Base-by-base conservation (phyloP, 2,888 invertebrate species). In the Bugulina stolonifera region DNA sequence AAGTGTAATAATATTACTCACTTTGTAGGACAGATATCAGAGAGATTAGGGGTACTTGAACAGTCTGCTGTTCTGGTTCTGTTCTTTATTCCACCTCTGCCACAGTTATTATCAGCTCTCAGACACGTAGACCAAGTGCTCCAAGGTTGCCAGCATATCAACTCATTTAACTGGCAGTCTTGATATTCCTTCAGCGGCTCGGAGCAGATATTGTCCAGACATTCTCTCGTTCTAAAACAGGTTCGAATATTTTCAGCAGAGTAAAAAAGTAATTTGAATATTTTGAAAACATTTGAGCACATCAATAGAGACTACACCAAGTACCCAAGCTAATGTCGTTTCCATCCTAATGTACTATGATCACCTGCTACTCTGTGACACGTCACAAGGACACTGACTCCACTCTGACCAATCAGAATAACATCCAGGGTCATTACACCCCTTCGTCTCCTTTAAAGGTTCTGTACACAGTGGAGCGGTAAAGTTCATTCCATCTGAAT, bases 81-180 rank as follows among this genome's bases (percentile, higher is more conserved):
- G 55, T 25, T 55, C n/a, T 18, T 55, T 3, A 18, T 23, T 18
- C 55, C 55, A 23, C 55, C 55, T 55, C 55, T 55, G n/a, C 55
- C 55, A 55, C 55, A 55, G 25, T 55, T 55, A 55, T 25, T 25
- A 55, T 55, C 55, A 23, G 5, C 55, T 55, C 55, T 55, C 23
- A 23, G 22, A 25, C 55, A 55, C 3, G 25, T 55, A 55, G 22
- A 18, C 55, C 55, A 55, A 5, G 22, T 25, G 22, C 23, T 55
- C 55, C 55, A 55, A 25, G 55, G 55, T 10, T 23, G n/a, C 55
- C 55, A 55, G 25, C 55, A 55, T 25, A 5, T 18, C 55, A 55
- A 23, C 23, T 55, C 25, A 18, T 55, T 25, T 23, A 55, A 23
- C 55, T 55, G 22, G 23, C 55, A 55, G 14, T 18, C 23, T 23